Conservation (phyloP, 2,113 vertebrate genomes). For the Sinosuthora webbiana region DNA sequence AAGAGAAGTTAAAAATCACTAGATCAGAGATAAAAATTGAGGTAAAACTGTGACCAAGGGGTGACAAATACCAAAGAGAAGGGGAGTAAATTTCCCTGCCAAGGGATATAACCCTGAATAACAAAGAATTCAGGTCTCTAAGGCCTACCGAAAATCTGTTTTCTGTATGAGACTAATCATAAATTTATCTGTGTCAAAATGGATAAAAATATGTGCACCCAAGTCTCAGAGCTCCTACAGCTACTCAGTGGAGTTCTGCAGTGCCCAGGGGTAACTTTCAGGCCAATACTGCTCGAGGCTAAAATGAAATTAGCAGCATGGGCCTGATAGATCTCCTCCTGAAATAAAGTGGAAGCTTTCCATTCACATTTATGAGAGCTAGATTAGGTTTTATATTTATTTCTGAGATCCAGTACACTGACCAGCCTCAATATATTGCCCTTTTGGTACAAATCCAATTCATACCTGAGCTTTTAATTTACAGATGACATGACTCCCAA, state of each 20-base stretch:
- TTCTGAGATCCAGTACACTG: neutral
- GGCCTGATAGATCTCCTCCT: neutral
- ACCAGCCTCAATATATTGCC: neutral
- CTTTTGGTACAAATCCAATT: neutral
- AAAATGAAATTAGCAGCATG: conserved; percentile 1
- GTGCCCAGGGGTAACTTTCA: neutral
- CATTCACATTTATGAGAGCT: neutral
- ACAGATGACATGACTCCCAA: neutral
- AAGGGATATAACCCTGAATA: neutral
- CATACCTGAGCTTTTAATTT: neutral
- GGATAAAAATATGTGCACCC: neutral
- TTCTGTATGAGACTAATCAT: neutral
- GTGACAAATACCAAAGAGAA: conserved; percentile 1
- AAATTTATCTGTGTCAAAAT: neutral
- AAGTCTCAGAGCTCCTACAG: neutral
- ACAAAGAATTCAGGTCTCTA: neutral
- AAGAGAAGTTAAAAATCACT: conserved; percentile 11
- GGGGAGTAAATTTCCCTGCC: neutral
- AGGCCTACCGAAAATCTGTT: neutral
- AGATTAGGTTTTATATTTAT: neutral
- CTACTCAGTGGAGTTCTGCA: neutral
- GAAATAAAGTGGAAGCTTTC: neutral
- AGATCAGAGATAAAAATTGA: neutral
- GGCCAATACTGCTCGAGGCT: neutral
- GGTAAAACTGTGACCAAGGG: neutral